Evolutionary conservation across 2,888 invertebrate genomes (phyloP).

Genomic region (Mactromeris polynyma): DNA sequence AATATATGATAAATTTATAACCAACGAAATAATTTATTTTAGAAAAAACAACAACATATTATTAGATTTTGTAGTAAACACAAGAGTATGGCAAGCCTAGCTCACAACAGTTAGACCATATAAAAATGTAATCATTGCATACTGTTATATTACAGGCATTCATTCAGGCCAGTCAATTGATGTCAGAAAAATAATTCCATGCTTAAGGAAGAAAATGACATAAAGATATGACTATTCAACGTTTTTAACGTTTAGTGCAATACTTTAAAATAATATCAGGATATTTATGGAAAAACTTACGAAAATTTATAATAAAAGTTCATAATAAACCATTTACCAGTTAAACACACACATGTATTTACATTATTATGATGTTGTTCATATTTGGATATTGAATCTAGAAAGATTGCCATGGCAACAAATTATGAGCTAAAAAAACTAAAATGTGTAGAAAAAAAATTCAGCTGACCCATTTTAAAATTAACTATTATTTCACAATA

Average conservation of each 20-base stretch:
- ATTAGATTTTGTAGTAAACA: too few species aligned
- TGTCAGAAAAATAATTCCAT: neutral
- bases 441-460: neutral
- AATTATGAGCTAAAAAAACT: neutral
- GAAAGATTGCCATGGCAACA: neutral
- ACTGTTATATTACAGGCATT: neutral
- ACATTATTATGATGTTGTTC: neutral
- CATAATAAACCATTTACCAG: neutral
- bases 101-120: slow-evolving; percentile 6
- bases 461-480: slow-evolving; percentile 5
- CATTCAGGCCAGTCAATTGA: neutral
- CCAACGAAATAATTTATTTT: too few species aligned
- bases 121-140: neutral
- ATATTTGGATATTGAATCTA: too few species aligned
- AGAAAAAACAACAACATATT: too few species aligned
- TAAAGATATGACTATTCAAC: neutral
- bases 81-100: slow-evolving; percentile 14
- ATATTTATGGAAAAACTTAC: neutral
- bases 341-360: neutral
- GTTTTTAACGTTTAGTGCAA: too few species aligned
- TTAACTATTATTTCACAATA: too few species aligned
- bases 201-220: neutral
- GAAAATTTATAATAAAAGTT: neutral
- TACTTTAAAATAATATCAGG: too few species aligned
- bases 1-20: too few species aligned